Evolutionary conservation across 2,888 invertebrate species (phyloP), one percentile per base, ranked within the genome.

Genomic region (Troides aeacus): DNA sequence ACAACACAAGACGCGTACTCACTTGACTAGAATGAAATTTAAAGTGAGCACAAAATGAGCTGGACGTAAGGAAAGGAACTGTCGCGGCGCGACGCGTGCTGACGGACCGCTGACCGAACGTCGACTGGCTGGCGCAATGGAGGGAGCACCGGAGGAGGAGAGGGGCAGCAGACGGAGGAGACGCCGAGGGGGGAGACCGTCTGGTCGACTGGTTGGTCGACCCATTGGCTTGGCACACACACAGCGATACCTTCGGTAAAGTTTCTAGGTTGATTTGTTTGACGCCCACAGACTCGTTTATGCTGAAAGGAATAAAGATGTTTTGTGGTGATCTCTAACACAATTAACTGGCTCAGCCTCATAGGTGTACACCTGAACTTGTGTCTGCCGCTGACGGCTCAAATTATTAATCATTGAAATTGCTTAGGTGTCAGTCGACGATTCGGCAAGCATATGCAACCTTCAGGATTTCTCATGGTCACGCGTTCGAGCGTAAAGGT

Each of bases 141-240:
- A 69, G 78, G 77, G 74, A 76, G 75, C 73, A 71, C 73, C 77
- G 73, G 72, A 77, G 79, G 73, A 73, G 79, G 73, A 73, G 79
- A 79, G 84, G 83, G 86, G 80, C 83, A 84, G 82, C 82, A 85
- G 87, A 87, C 85, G 84, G 86, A 85, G 87, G 88, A 87, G 83
- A 83, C 83, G 83, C 82, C 80, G 86, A 83, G 89, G 88, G 88
- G 90, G 90, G 89, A 87, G 90, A 85, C 85, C 85, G 89, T 88
- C 90, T 90, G 87, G 84, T 81, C 84, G 88, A 90, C 91, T 91
- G 90, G 91, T 91, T 90, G 91, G 90, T 84, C 92, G 90, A 91
- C 90, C 88, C 88, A 90, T 88, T 90, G 87, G 90, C 88, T 87
- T 82, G 84, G 82, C 82, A 88, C 87, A 79, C 84, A 84, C 83